A percentile compares a stretch with the other conserved stretches of the same genome.
Conservation (phyloP, 2,888 invertebrate species). For the Tuberolachnus salignus region DNA sequence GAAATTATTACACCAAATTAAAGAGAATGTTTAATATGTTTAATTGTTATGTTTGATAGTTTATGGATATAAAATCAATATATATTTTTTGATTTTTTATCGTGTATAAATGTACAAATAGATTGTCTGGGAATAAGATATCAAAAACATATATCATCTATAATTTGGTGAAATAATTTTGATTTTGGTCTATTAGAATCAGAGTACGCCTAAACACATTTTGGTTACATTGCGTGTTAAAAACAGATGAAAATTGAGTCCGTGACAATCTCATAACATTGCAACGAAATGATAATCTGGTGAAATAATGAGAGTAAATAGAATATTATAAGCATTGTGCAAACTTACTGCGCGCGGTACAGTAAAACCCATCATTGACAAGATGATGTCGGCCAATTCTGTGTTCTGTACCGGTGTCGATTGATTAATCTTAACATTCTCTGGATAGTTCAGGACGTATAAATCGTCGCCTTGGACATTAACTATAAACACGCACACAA, state of each 20-base stretch:
- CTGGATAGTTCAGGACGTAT: constrained; percentile 26
- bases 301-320: neutral
- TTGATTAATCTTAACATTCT: neutral
- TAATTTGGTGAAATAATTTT: too few relatives aligned
- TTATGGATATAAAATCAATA: too few relatives aligned
- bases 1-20: too few relatives aligned
- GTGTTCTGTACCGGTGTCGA: neutral
- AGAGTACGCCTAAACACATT: neutral
- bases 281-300: neutral
- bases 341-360: constrained; percentile 9
- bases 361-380: constrained; percentile 22
- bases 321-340: neutral
- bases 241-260: neutral
- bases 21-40: too few relatives aligned
- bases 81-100: too few relatives aligned
- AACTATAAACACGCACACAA: neutral
- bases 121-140: too few relatives aligned
- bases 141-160: too few relatives aligned
- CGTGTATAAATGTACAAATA: too few relatives aligned
- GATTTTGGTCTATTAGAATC: neutral
- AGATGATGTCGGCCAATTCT: constrained; percentile 20
- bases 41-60: too few relatives aligned
- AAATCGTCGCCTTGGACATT: constrained; percentile 1
- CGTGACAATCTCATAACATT: neutral
- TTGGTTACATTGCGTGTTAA: neutral